phyloP scores from a whole-genome alignment of 2,113 vertebrate genomes.

The Scytalopus superciliaris region DNA sequence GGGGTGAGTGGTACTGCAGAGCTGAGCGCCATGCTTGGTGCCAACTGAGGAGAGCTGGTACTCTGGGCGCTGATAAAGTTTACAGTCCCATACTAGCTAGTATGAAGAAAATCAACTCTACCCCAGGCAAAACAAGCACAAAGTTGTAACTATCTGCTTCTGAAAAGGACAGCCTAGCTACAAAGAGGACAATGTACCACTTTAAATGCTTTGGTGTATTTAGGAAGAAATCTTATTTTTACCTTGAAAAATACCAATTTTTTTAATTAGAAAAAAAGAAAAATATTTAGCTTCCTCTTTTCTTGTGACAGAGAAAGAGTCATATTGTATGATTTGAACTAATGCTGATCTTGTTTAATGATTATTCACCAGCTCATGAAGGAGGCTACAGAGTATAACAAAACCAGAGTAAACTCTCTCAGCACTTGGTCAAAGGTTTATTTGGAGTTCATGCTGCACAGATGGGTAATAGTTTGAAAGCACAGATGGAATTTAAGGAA shows the following conservation, averaged over 20 bases:
- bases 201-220: not conserved
- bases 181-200: not conserved
- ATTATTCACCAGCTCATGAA: not conserved
- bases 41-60: fast-evolving
- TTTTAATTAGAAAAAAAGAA: not conserved
- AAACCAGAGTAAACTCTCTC: not conserved
- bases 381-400: not conserved
- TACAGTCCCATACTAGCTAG: not conserved
- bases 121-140: not conserved
- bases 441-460: conserved; percentile 60
- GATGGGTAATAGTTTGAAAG: conserved; percentile 68
- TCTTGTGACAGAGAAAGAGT: not conserved
- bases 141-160: not conserved
- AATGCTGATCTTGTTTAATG: not conserved
- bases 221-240: not conserved
- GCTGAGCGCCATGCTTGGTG: not conserved
- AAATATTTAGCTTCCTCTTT: not conserved
- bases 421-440: conserved; percentile 49
- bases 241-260: not conserved
- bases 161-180: not conserved
- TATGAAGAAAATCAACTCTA: not conserved
- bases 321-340: not conserved
- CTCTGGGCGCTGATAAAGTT: not conserved
- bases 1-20: not conserved
- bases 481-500: conserved; percentile 68